A percentile compares a stretch with the other conserved stretches of the same genome.
These are phyloP conservation scores for Onchidella celtica DNA, from an alignment of 2,888 invertebrate genomes.

Conservation along the genomic window DNA sequence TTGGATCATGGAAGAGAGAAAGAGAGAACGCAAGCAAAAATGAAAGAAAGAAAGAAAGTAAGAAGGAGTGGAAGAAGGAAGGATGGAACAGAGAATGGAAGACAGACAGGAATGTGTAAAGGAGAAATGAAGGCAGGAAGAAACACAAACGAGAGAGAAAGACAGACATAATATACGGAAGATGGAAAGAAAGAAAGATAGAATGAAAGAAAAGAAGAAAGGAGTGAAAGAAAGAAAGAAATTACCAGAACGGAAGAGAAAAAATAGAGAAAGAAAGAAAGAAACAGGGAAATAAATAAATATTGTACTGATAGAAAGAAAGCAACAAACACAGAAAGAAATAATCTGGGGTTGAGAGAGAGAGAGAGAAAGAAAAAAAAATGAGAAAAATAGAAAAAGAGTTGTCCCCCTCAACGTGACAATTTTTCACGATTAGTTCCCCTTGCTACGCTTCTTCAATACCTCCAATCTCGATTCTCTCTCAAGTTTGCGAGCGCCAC, in stretches of 20 bases:
- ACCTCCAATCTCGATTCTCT: no score
- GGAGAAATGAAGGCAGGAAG: not conserved
- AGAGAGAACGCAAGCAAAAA: not conserved
- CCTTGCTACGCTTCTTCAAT: no score
- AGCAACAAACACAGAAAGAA: not conserved
- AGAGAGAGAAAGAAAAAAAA: slow-evolving; percentile 22
- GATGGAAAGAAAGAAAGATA: not conserved
- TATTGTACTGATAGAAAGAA: not conserved
- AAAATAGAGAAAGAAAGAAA: not conserved
- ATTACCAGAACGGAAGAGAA: no score
- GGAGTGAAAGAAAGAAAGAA: not conserved
- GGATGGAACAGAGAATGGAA: not conserved
- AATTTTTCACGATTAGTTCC: no score
- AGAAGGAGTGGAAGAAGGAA: slow-evolving; percentile 11
- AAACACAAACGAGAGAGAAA: not conserved
- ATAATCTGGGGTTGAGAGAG: not conserved
- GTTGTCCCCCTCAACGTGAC: no score
- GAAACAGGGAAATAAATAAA: not conserved
- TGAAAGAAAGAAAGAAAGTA: not conserved
- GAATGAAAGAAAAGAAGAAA: not conserved
- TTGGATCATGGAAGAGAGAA: not conserved
- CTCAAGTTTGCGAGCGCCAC: no score
- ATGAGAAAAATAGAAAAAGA: not conserved
- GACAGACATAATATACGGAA: not conserved
- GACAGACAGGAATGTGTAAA: not conserved